Evolutionary conservation across 2,113 vertebrate genomes (phyloP).

Genomic region (Callopanchax toddi): DNA sequence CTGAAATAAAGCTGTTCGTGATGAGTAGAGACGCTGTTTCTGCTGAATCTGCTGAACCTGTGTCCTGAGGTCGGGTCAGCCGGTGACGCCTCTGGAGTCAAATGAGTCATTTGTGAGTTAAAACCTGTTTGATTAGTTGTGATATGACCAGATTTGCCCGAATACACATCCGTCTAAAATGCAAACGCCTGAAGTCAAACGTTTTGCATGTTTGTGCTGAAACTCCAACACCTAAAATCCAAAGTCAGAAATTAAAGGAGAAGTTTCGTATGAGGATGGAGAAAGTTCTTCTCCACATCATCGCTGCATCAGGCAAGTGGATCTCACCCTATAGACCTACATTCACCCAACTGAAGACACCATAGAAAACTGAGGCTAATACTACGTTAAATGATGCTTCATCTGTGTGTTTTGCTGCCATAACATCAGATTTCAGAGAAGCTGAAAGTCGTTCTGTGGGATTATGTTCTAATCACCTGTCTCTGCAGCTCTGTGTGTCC

Average conservation of each 20-base stretch:
- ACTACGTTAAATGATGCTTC: too few relatives aligned
- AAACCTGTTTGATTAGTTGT: neutral
- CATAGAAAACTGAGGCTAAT: too few relatives aligned
- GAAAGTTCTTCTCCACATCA: neutral
- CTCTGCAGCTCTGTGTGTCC: neutral
- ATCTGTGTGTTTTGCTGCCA: too few relatives aligned
- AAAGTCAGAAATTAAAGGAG: neutral
- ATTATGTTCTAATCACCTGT: too few relatives aligned
- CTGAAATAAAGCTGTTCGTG: too few relatives aligned
- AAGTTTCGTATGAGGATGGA: neutral
- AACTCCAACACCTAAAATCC: neutral
- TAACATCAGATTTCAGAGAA: too few relatives aligned
- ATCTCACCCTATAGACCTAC: too few relatives aligned
- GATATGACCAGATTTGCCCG: too few relatives aligned
- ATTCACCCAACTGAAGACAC: too few relatives aligned
- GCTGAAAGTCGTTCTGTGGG: neutral
- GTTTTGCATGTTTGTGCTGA: conserved; percentile 3
- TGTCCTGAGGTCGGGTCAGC: too few relatives aligned
- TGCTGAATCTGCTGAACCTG: too few relatives aligned
- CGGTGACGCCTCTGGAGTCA: neutral
- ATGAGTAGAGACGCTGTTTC: too few relatives aligned
- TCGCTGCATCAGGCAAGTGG: conserved; percentile 3
- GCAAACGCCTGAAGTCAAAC: neutral
- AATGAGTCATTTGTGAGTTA: neutral
- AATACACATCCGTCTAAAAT: neutral